A percentile compares a stretch with the other conserved stretches of the same genome.
Conservation (phyloP, 2,888 invertebrate genomes). For the Aproaerema taeniolella region DNA sequence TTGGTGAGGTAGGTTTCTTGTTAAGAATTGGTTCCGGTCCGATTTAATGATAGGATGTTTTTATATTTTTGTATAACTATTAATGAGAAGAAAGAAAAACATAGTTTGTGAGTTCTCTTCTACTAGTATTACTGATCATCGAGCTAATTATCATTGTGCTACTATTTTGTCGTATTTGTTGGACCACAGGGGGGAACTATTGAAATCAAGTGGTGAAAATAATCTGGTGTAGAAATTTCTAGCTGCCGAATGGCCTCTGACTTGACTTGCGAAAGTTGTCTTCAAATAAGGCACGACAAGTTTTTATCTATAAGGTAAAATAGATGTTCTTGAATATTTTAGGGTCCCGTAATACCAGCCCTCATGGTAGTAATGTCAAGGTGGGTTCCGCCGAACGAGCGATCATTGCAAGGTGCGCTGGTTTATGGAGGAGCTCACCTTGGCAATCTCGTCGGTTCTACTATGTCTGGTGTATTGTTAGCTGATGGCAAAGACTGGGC, state of each 20-base stretch:
- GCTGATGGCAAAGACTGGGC: slow-evolving; percentile 71
- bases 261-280: too few relatives aligned
- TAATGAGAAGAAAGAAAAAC: background rate
- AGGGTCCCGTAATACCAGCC: slow-evolving; percentile 86
- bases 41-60: background rate
- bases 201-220: too few relatives aligned
- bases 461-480: slow-evolving; percentile 69
- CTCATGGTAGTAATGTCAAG: slow-evolving; percentile 79
- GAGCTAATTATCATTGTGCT: background rate
- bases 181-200: background rate
- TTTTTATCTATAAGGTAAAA: background rate
- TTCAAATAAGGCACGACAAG: background rate
- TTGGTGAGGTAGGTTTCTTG: slow-evolving; percentile 79
- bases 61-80: background rate
- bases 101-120: too few relatives aligned
- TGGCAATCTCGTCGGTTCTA: slow-evolving; percentile 73
- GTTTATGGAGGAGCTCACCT: slow-evolving; percentile 79
- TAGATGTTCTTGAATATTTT: too few relatives aligned
- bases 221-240: too few relatives aligned
- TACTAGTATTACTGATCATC: too few relatives aligned
- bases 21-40: too few relatives aligned
- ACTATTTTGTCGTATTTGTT: background rate
- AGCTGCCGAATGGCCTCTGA: too few relatives aligned
- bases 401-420: slow-evolving; percentile 76
- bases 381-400: slow-evolving; percentile 78